Evolutionary conservation across 2,888 invertebrate genomes (phyloP).

Genomic region (Eulithis prunata): DNA sequence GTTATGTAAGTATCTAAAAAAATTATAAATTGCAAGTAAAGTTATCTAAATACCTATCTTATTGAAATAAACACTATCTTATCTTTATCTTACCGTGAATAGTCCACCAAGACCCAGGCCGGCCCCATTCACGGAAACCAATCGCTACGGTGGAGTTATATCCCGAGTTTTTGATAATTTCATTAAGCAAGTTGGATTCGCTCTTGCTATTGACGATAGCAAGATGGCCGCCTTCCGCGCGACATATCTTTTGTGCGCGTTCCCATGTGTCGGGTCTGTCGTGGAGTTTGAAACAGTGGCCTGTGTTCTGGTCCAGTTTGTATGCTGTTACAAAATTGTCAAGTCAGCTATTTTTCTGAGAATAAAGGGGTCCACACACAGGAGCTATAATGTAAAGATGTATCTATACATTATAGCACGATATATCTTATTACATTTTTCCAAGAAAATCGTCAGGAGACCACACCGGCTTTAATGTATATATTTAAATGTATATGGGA

Average conservation of each 20-base stretch:
- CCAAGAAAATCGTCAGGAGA: too few species aligned
- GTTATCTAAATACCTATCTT: too few species aligned
- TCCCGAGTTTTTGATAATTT: neutral
- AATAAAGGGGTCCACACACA: too few species aligned
- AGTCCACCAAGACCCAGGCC: conserved; percentile 11
- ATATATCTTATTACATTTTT: too few species aligned
- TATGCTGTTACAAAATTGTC: neutral
- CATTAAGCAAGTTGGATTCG: neutral
- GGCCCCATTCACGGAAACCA: conserved; percentile 15
- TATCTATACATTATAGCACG: too few species aligned
- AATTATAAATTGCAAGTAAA: too few species aligned
- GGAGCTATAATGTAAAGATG: too few species aligned
- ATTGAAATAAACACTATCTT: neutral
- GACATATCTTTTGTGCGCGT: conserved; percentile 9
- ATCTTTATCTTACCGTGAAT: conserved; percentile 5
- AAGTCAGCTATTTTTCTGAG: too few species aligned
- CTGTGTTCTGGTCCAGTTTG: neutral
- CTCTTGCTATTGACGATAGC: conserved; percentile 6
- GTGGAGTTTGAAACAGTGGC: conserved; percentile 20
- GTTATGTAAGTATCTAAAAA: too few species aligned
- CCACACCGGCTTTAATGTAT: too few species aligned
- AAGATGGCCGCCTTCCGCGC: conserved; percentile 12
- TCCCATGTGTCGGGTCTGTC: neutral
- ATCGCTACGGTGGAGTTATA: neutral
- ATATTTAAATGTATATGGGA: too few species aligned